Evolutionary conservation across 2,113 vertebrate genomes (phyloP).

Genomic region (Limanda limanda): DNA sequence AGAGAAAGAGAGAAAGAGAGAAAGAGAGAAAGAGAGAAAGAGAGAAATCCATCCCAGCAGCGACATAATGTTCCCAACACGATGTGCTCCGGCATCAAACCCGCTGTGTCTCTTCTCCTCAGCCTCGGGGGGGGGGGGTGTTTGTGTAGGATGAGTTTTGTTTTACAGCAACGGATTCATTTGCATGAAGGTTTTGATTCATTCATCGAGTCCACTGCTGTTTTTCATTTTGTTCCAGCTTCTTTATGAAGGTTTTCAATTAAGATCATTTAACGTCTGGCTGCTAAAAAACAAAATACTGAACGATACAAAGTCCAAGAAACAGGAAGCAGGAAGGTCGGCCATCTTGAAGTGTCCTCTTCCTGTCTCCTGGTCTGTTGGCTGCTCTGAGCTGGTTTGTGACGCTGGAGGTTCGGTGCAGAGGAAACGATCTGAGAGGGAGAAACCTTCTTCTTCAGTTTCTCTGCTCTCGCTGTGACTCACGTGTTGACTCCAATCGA

Average conservation of each 20-base stretch:
- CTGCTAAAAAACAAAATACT: too few species aligned
- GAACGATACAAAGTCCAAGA: too few species aligned
- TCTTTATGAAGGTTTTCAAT: not conserved
- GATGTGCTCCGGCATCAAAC: slow-evolving; percentile 11
- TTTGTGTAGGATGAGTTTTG: slow-evolving; percentile 39
- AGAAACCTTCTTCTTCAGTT: too few species aligned
- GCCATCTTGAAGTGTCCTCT: too few species aligned
- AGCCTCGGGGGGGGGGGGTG: slow-evolving; percentile 11
- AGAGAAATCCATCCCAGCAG: slow-evolving; percentile 11
- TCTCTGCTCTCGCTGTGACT: too few species aligned
- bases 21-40: slow-evolving; percentile 13
- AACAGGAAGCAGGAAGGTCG: too few species aligned
- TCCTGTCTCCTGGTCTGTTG: too few species aligned
- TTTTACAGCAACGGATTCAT: slow-evolving; percentile 43
- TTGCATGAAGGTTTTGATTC: slow-evolving; percentile 33
- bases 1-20: too few species aligned
- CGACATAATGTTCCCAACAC: slow-evolving; percentile 10
- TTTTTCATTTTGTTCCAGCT: not conserved
- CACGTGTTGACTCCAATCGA: too few species aligned
- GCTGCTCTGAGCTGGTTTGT: too few species aligned
- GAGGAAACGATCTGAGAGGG: too few species aligned
- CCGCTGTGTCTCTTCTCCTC: slow-evolving; percentile 2
- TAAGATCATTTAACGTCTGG: not conserved
- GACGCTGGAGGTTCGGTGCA: too few species aligned
- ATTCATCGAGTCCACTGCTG: slow-evolving; percentile 32